Base-by-base conservation (phyloP, 64 coral and sea anemone genomes). In the Montipora sp. region DNA sequence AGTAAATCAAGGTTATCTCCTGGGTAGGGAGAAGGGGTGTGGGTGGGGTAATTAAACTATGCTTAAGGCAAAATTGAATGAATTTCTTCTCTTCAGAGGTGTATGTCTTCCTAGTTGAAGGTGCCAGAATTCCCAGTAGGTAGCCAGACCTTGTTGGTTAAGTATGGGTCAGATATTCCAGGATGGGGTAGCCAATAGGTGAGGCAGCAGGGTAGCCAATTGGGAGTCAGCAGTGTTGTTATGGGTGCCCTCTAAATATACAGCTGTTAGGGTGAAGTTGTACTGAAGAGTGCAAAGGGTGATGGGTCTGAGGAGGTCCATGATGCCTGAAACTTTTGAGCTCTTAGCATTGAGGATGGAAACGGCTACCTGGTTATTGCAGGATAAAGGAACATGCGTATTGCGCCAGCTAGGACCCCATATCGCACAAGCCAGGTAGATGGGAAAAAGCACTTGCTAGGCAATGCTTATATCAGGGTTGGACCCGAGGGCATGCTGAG, bases 381-480 rank as follows among this genome's bases (percentile, higher is more conserved):
- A 67, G 15, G 63, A 67, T 6, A 67, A 67, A 67, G 6, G 16
- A 9, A 67, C 63, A 16, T 67, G 63, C 63, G 1, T 67, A 67
- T 67, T 67, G 13, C 16, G 15, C 67, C 67, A 71, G 4, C 4
- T 4, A 19, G 3, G 67, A 8, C 67, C 67, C 67, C 67, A 71
- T 3, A 71, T 19, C 15, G 67, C 18, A 22, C 67, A 71, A 71
- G 67, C 67, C 8, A 71, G 8, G 18, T 20, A 71, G 67, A 71
- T 71, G 67, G 67, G 67, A 71, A 71, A 71, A 3, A 71, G 67
- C 8, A 21, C 48, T 3, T 80, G 48, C 78, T 48, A 80, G 14
- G 78, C 78, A 80, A 80, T 80, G 78, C 78, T 80, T 87, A 70
- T 49, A 14, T 66, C 23, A 48, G 63, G 47, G n/a, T 12, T 48